Evolutionary conservation across 2,888 invertebrate genomes (phyloP).

Genomic region (Fissipunctia ypsillon): DNA sequence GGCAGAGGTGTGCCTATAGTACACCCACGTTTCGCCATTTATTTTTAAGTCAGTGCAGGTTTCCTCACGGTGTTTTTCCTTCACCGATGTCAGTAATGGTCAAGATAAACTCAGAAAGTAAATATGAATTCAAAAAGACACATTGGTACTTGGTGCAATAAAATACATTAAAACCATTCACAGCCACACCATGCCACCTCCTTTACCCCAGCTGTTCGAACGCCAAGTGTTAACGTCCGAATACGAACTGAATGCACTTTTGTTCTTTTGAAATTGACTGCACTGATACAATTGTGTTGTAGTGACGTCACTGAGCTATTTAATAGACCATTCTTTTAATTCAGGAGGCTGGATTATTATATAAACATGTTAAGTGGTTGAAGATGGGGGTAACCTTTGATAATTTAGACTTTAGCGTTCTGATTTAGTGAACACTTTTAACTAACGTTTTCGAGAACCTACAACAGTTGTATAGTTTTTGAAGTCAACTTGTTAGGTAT

Average conservation of each 20-base stretch:
- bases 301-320: constrained; percentile 37
- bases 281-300: constrained; percentile 53
- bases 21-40: no score
- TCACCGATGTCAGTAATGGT: no score
- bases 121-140: no score
- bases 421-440: background rate
- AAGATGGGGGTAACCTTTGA: background rate
- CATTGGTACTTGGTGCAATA: no score
- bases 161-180: background rate
- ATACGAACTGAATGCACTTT: constrained; percentile 74
- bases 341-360: constrained; percentile 9
- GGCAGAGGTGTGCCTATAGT: no score
- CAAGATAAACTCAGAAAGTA: no score
- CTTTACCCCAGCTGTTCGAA: constrained; percentile 64
- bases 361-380: background rate
- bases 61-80: no score
- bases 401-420: background rate
- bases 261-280: constrained; percentile 72
- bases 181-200: constrained; percentile 11
- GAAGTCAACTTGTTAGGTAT: no score
- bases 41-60: no score
- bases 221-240: constrained; percentile 71
- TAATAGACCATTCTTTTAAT: constrained; percentile 38
- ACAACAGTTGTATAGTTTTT: no score
- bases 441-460: no score